Conservation (phyloP, 1,140 invertebrate species). For the Drosophila aff. region DNA sequence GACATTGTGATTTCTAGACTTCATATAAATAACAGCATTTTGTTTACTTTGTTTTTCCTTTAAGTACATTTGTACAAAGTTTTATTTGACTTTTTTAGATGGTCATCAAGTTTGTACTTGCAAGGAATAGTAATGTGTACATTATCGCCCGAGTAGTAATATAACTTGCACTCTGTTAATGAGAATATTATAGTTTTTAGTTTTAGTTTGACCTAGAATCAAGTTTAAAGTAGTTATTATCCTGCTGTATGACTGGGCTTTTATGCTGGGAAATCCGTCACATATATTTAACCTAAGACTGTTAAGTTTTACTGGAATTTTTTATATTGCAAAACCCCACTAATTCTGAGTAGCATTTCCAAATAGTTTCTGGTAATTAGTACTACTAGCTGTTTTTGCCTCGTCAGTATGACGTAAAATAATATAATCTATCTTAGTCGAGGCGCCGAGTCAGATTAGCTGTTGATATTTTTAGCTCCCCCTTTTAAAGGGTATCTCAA, state of each 20-base stretch:
- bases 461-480: not conserved
- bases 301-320: not conserved
- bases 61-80: not conserved
- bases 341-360: not conserved
- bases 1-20: not conserved
- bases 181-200: not conserved
- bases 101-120: not conserved
- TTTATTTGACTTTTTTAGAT: not conserved
- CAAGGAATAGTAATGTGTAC: not conserved
- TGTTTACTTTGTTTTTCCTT: not conserved
- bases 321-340: not conserved
- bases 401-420: not conserved
- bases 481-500: not conserved
- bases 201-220: too few relatives aligned
- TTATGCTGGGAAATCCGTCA: conserved; percentile 8
- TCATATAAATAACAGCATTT: not conserved
- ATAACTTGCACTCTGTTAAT: not conserved
- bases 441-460: not conserved
- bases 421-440: not conserved
- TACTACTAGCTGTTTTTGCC: not conserved
- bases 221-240: not conserved
- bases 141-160: not conserved
- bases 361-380: not conserved
- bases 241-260: not conserved
- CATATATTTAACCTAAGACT: not conserved